Base-by-base conservation (phyloP, 1,140 invertebrate species). In the Drosophila subobscura region DNA sequence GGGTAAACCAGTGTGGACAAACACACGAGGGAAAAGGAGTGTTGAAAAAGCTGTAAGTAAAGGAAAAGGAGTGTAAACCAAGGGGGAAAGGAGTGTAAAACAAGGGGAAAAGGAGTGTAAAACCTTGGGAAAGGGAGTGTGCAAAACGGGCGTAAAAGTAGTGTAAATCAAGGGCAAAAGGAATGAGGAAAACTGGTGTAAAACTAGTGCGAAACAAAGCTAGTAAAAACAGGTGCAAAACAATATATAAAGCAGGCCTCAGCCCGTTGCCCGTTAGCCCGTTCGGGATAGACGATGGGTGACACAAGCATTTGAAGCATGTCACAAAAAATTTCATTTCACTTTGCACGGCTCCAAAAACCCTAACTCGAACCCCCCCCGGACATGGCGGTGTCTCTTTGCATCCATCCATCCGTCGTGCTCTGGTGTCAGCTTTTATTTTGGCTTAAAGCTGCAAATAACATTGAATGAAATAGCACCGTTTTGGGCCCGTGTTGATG, bases 321-420 rank as follows among this genome's bases (percentile, higher is more conserved):
- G 78, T 88, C 81, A 76, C 64, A 88, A 75, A 81, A 85, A 88
- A 88, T 78, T 88, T 68, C 65, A 75, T 88, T 78, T 83, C 61
- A 79, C 63, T 60, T 59, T 47, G 61, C 47, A 49, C 46, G 8
- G 12, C 45, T 20, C 27, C 16, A 20, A 20, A 20, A 20, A 20
- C 16, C 16, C 16, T 20, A 20, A 20, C 7, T 23, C 14, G 5
- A 20, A 20, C 16, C 41, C 4, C 23, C 4, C 16, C 23, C 44
- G 20, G 3, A 4, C 29, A 4, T 29, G 14, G 2, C 20, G 42
- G 29, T 25, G 60, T 41, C 33, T 12, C 67, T 47, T 51, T 44
- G 25, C 61, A 2, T 6, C 23, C 49, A 2, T 6, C 23, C 49
- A 61, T 55, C 63, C 55, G 42, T 70, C 45, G 59, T 42, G 20